phyloP scores from a whole-genome alignment of 2,888 invertebrate genomes.

The Eledona agricola region DNA sequence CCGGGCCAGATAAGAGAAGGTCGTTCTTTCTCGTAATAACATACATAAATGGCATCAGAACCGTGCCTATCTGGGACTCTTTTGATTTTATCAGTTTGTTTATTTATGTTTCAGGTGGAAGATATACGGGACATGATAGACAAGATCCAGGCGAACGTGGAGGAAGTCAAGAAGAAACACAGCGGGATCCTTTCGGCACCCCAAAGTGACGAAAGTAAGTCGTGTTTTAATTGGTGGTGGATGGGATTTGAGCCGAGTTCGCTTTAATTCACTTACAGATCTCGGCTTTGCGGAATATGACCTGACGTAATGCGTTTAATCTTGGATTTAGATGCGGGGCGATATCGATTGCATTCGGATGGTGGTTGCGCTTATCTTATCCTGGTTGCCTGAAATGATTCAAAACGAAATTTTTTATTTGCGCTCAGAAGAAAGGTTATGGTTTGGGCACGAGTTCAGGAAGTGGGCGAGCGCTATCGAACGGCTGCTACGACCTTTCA shows the following conservation, averaged over 20 bases:
- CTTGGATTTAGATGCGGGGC: too few species aligned
- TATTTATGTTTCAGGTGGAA: slow-evolving; percentile 79
- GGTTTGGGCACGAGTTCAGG: slow-evolving; percentile 14
- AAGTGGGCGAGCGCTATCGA: slow-evolving; percentile 32
- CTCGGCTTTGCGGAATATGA: slow-evolving; percentile 9
- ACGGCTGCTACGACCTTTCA: slow-evolving; percentile 22
- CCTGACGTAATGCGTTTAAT: slow-evolving; percentile 19
- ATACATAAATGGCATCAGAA: too few species aligned
- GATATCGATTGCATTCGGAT: slow-evolving; percentile 1
- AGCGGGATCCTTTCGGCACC: slow-evolving; percentile 98
- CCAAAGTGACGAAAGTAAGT: slow-evolving; percentile 98
- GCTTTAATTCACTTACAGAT: slow-evolving; percentile 8
- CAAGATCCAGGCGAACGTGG: slow-evolving; percentile 98
- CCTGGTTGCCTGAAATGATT: neutral
- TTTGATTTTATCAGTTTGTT: slow-evolving; percentile 1
- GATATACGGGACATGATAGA: slow-evolving; percentile 99
- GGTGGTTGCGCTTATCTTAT: slow-evolving; percentile 7
- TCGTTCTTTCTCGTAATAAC: too few species aligned
- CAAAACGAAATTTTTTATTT: too few species aligned
- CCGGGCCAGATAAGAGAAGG: too few species aligned
- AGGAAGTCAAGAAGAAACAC: slow-evolving; percentile 99
- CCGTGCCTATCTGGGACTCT: too few species aligned
- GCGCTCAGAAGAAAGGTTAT: slow-evolving; percentile 26
- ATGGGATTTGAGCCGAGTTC: too few species aligned
- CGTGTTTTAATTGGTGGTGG: too few species aligned